phyloP scores from a whole-genome alignment of 2,888 invertebrate genomes.

The Sipunculus nudus region DNA sequence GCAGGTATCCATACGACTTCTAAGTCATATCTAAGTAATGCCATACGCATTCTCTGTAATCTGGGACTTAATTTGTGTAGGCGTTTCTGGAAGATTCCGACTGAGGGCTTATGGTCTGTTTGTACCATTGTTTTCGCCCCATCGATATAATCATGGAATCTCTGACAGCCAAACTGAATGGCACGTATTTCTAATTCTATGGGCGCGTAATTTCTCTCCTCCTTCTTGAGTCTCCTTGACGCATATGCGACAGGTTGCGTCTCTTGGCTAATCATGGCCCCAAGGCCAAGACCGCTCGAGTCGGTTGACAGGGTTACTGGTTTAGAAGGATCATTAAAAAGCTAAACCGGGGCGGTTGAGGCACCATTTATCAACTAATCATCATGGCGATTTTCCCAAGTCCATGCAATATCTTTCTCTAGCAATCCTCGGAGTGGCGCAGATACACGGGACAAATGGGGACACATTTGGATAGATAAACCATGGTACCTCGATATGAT shows the following conservation, averaged over 20 bases:
- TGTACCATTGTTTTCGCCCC: not conserved
- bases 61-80: not conserved
- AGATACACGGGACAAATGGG: slow-evolving; percentile 30
- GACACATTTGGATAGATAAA: slow-evolving; percentile 36
- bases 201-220: no score
- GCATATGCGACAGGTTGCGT: not conserved
- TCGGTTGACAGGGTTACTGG: not conserved
- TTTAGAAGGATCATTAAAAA: not conserved
- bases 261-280: not conserved
- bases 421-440: slow-evolving; percentile 9
- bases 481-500: slow-evolving; percentile 30
- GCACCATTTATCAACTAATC: not conserved
- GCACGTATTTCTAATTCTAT: no score
- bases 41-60: not conserved
- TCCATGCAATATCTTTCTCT: not conserved
- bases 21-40: not conserved
- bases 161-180: no score
- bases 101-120: slow-evolving; percentile 2
- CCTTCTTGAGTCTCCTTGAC: not conserved
- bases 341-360: not conserved
- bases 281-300: not conserved
- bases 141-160: slow-evolving; percentile 1
- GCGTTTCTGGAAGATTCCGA: not conserved
- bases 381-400: not conserved
- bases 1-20: not conserved